Evolutionary conservation across 2,888 invertebrate species (phyloP).

Genomic region (Sarcophaga carnaria): DNA sequence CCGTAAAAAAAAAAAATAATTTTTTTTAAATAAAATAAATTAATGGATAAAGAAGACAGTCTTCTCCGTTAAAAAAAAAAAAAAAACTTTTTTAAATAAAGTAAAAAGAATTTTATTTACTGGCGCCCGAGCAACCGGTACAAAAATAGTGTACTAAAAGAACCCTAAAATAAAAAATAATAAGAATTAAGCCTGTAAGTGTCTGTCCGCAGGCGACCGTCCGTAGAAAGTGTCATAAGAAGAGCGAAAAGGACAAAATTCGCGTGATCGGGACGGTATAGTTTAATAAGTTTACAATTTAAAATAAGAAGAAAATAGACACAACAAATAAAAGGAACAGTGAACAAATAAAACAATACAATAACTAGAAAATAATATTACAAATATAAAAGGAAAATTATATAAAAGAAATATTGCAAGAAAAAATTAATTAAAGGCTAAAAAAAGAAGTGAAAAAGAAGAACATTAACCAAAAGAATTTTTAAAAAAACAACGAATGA

Average conservation of each 20-base stretch:
- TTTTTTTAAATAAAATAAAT: too few relatives aligned
- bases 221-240: conserved; percentile 12
- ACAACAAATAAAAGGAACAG: not conserved
- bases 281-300: conserved; percentile 2
- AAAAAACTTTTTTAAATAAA: too few relatives aligned
- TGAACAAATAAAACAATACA: conserved; percentile 4
- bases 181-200: conserved; percentile 4
- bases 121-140: conserved; percentile 23
- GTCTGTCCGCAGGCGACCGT: conserved; percentile 24
- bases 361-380: too few relatives aligned
- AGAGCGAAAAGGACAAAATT: conserved; percentile 18
- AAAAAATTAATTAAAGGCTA: not conserved
- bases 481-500: too few relatives aligned
- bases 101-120: too few relatives aligned
- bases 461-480: not conserved
- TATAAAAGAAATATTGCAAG: too few relatives aligned
- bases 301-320: not conserved
- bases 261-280: conserved; percentile 19
- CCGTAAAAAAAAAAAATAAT: too few relatives aligned
- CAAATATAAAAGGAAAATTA: too few relatives aligned
- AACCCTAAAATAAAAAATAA: not conserved
- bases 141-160: conserved; percentile 12
- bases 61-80: too few relatives aligned
- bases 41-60: too few relatives aligned
- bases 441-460: too few relatives aligned